Base-by-base conservation (phyloP, 2,888 invertebrate species). In the Anoncus sp. region DNA sequence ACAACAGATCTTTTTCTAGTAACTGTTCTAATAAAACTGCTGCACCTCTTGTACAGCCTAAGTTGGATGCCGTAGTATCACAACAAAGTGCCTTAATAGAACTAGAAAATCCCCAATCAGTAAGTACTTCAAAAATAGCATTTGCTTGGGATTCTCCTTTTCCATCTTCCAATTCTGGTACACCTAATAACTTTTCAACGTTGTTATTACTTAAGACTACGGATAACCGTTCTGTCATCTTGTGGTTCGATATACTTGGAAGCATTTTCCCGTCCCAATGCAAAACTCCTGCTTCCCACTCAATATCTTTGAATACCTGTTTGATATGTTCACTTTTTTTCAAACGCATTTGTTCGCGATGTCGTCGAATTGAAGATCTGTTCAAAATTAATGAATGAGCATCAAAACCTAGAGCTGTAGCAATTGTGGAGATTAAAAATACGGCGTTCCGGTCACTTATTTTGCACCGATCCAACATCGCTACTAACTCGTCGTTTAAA, bases 211-310 rank as follows among this genome's bases (percentile, higher is more conserved):
- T 55, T 16, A 74, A 22, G 18, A 59, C 12, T 2, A 74, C 47
- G 9, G 63, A 55, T 18, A 63, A 18, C n/a, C n/a, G n/a, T n/a
- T n/a, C n/a, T n/a, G n/a, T n/a, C n/a, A 31, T 40, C 31, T 47
- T 27, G 16, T 22, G 24, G 10, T 38, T 24, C 22, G 18, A 35
- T 7, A 20, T 24, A 24, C 40, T 49, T 14, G 73, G 66, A 7
- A 74, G 45, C 22, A 59, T 53, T 31, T 66, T 74, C 9, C 66
- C 59, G 31, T 74, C 73, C 73, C 66, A 74, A 16, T 74, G 66
- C 12, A 63, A 27, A 9, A 43, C 14, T 16, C 16, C 47, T 10
- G 47, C 47, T 18, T 47, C 31, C 18, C 5, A 18, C 20, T 47
- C 47, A 1, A 18, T 20, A 18, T 16, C 47, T 7, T 47, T 47